These are phyloP conservation scores for Melanotaenia parkinsoni DNA, from an alignment of 2,797 vertebrate species.

Conservation along the genomic window DNA sequence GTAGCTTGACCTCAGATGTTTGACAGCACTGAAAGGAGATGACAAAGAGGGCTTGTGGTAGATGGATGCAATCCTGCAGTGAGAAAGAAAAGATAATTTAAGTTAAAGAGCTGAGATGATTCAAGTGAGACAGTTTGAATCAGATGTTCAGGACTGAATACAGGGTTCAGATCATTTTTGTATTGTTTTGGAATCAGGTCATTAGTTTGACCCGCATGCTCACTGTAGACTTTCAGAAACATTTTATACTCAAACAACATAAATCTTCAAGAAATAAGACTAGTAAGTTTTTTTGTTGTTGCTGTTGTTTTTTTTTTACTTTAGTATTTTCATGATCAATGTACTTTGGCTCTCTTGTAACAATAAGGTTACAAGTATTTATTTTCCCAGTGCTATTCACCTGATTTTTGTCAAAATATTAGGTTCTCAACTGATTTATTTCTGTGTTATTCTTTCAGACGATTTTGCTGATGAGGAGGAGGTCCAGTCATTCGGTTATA, in stretches of 20 bases:
- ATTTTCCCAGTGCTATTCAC: background rate
- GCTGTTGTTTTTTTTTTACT: background rate
- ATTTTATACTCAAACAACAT: background rate
- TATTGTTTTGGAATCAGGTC: background rate
- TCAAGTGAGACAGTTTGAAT: background rate
- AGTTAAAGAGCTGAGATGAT: background rate
- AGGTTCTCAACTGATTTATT: background rate
- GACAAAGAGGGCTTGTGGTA: constrained; percentile 8
- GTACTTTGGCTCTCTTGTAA: background rate
- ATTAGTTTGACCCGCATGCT: background rate
- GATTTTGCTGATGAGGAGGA: constrained; percentile 98
- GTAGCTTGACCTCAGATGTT: constrained; percentile 50
- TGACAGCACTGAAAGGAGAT: background rate
- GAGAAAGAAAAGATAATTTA: background rate
- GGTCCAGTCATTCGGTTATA: constrained; percentile 99
- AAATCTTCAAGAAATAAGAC: background rate
- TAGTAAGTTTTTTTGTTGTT: background rate
- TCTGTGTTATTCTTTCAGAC: constrained; percentile 83
- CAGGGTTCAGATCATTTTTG: background rate
- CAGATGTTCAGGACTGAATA: background rate
- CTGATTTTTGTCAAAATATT: background rate
- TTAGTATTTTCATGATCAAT: background rate
- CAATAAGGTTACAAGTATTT: background rate
- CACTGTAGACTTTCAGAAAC: constrained; percentile 8
- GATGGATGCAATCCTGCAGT: constrained; percentile 17